Conservation (phyloP, 2,113 vertebrate genomes). For the Dicerorhinus sumatrensis region DNA sequence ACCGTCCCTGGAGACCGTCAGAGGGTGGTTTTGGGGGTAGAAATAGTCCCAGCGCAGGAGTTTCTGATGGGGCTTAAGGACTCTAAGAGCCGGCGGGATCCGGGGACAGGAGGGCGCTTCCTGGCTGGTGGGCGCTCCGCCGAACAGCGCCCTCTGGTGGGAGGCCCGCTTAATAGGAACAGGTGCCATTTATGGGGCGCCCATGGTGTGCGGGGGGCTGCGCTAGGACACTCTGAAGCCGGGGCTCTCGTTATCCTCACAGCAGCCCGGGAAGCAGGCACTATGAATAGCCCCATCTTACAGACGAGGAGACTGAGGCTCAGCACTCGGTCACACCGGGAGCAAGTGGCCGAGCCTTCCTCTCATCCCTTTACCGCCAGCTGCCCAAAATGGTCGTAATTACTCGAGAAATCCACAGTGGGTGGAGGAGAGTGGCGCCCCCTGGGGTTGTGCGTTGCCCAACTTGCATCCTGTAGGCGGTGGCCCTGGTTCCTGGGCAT, state of each 20-base stretch:
- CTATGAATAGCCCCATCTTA: not conserved
- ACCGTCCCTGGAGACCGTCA: not conserved
- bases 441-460: not conserved
- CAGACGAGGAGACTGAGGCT: not conserved
- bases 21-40: not conserved
- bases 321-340: not conserved
- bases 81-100: not conserved
- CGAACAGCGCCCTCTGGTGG: not conserved
- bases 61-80: not conserved
- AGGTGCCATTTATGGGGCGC: not conserved
- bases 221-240: too few species aligned
- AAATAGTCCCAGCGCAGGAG: too few species aligned
- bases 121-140: too few species aligned
- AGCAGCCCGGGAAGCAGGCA: not conserved
- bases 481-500: not conserved
- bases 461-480: not conserved
- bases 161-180: too few species aligned
- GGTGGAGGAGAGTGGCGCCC: not conserved
- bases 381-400: not conserved
- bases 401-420: not conserved
- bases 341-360: not conserved
- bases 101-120: not conserved
- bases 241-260: not conserved
- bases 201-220: accelerated
- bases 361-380: not conserved